Evolutionary conservation across 2,797 vertebrate genomes (phyloP).

Genomic region (Echiichthys vipera): DNA sequence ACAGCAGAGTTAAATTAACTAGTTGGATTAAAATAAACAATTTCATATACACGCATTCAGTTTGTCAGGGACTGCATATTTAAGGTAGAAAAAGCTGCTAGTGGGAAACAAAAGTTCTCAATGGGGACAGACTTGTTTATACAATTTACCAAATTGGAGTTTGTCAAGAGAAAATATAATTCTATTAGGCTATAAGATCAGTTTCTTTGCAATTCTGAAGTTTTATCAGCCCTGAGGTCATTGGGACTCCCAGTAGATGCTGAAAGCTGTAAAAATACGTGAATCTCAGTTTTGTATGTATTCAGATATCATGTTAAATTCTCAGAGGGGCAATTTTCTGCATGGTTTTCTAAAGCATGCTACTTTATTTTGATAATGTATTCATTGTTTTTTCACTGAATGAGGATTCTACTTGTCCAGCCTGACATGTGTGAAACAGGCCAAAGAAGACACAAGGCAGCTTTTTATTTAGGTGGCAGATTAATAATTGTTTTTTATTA

Average conservation of each 20-base stretch:
- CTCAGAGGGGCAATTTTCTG: background rate
- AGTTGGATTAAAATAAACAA: background rate
- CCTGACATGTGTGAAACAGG: background rate
- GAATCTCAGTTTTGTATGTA: background rate
- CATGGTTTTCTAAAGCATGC: background rate
- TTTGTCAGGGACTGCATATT: too few relatives aligned
- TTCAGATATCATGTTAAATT: background rate
- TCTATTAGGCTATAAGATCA: background rate
- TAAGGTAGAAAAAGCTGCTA: too few relatives aligned
- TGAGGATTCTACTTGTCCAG: background rate
- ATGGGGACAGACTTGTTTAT: background rate
- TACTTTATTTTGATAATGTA: background rate
- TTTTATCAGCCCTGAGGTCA: conserved; percentile 3
- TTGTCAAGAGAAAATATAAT: background rate
- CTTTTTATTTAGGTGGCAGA: conserved; percentile 1
- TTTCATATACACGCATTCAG: too few relatives aligned
- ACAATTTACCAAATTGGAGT: conserved; percentile 6
- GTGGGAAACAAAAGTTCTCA: background rate
- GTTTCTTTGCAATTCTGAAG: background rate
- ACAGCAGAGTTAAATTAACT: background rate
- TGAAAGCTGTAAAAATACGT: background rate
- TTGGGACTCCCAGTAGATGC: background rate
- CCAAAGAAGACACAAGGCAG: background rate
- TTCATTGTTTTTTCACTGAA: conserved; percentile 26
- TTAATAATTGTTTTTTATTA: background rate